Evolutionary conservation across 2,113 vertebrate genomes (phyloP).

Genomic region (Dicentrarchus labrax): DNA sequence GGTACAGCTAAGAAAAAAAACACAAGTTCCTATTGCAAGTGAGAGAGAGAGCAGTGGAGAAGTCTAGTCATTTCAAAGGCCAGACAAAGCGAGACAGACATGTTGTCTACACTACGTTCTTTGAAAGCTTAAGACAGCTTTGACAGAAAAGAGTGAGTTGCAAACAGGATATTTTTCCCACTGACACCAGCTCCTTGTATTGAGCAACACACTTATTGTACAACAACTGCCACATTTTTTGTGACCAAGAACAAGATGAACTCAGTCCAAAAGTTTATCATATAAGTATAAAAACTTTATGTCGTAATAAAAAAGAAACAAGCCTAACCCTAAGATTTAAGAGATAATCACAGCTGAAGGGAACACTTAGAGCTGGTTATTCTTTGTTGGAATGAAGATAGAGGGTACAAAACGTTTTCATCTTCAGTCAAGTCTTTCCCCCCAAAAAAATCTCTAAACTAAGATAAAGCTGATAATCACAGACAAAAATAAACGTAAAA

Average conservation of each 20-base stretch:
- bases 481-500: background rate
- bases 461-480: background rate
- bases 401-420: background rate
- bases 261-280: conserved; percentile 8
- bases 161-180: conserved; percentile 39
- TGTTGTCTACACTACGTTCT: conserved; percentile 57
- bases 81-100: conserved; percentile 69
- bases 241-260: conserved; percentile 29
- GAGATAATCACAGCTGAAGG: conserved; percentile 10
- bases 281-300: conserved; percentile 30
- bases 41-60: conserved; percentile 48
- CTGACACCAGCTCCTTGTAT: conserved; percentile 43
- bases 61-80: conserved; percentile 58
- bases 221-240: conserved; percentile 59
- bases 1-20: conserved; percentile 36
- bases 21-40: conserved; percentile 32
- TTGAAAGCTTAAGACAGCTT: conserved; percentile 59
- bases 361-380: conserved; percentile 12
- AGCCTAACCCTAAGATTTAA: background rate
- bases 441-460: background rate
- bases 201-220: conserved; percentile 62
- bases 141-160: conserved; percentile 59
- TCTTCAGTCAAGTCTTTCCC: background rate
- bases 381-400: conserved; percentile 3
- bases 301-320: conserved; percentile 1